Evolutionary conservation across 2,113 vertebrate genomes (phyloP), one percentile per base, ranked within the genome.

Genomic region (Planiliza haematocheilus): DNA sequence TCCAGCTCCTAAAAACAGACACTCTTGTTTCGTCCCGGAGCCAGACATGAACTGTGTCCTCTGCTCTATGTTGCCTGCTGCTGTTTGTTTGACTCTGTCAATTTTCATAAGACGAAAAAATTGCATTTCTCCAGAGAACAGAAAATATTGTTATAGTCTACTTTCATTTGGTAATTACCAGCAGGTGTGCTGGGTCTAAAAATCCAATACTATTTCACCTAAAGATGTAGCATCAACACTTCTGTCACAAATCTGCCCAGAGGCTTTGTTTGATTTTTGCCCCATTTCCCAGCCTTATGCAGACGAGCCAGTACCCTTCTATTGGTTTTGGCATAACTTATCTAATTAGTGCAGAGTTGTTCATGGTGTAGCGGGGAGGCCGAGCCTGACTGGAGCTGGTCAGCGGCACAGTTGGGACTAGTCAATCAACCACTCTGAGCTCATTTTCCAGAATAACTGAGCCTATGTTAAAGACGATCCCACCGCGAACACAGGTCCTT

Each of bases 1-100:
- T 88, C 83, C 77, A 85, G 85, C 60, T 85, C 84, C 78, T 81
- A 70, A 89, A 83, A 85, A 72, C 85, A 90, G 88, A 90, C 77
- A 57, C 43, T 79, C 59, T 64, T 80, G 52, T 83, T 83, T 79
- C 70, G 83, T 82, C 60, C 30, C 14, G 0, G 4, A 77, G 77
- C 73, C 85, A 88, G 83, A 82, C 83, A 21, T 74, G 73, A 81
- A 84, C 84, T 52, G 45, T 72, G 83, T 76, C 72, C 60, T 52
- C 62, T 43, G 63, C 70, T 79, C 42, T 62, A 20, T 78, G 69
- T 73, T 84, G 70, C 84, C 70, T 74, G 71, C 79, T 72, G 79
- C 69, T 64, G 83, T 88, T 88, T 89, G 86, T 83, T 88, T 86
- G 74, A 82, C 41, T 80, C 66, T 72, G 82, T 85, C 84, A 66